Evolutionary conservation across 1,140 invertebrate genomes (phyloP).

Genomic region (Yoshiicerus persimilis): DNA sequence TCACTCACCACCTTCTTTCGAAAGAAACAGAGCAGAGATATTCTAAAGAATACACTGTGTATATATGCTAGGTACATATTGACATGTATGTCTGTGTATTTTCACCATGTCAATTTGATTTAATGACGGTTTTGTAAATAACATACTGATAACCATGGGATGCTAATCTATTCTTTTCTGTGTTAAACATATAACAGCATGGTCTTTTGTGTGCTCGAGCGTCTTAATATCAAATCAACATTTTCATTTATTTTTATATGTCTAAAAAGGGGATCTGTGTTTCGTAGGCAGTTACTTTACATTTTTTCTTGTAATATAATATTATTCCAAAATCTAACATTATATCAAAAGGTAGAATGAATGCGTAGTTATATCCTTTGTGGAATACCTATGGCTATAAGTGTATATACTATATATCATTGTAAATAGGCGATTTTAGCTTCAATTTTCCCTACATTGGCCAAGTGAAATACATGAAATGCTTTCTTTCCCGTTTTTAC

Average conservation of each 20-base stretch:
- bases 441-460: not conserved
- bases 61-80: slow-evolving; percentile 40
- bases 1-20: not conserved
- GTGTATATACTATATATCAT: not conserved
- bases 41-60: not conserved
- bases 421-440: not conserved
- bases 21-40: not conserved
- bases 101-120: not conserved
- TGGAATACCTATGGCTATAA: not conserved
- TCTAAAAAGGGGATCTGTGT: not conserved
- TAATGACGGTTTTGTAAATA: not conserved
- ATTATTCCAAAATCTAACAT: not conserved
- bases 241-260: not conserved
- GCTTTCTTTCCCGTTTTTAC: not conserved
- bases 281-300: not conserved
- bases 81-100: slow-evolving; percentile 37
- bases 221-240: not conserved
- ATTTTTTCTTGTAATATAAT: not conserved
- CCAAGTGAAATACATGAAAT: not conserved
- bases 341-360: not conserved
- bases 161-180: not conserved
- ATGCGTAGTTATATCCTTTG: not conserved
- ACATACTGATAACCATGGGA: not conserved
- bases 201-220: slow-evolving; percentile 1
- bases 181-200: slow-evolving; percentile 5